Conservation (phyloP, 2,113 vertebrate species). For the Clarias gariepinus region DNA sequence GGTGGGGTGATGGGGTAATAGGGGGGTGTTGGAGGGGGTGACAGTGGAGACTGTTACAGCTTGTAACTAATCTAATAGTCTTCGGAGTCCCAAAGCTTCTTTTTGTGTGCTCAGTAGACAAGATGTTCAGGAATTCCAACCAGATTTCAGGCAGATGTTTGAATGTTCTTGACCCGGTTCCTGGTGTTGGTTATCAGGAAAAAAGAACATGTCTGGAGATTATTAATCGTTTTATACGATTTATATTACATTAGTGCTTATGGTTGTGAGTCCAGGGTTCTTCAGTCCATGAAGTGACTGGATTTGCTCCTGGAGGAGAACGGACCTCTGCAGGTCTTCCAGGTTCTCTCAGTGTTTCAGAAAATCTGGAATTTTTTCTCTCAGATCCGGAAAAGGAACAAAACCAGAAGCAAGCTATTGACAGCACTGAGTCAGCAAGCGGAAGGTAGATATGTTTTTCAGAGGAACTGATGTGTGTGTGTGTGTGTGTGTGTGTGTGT, state of each 20-base stretch:
- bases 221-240: not conserved
- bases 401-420: not conserved
- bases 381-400: not conserved
- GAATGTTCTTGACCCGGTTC: not conserved
- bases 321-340: not conserved
- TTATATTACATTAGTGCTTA: not conserved
- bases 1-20: not conserved
- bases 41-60: constrained; percentile 55
- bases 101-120: not conserved
- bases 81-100: constrained; percentile 40
- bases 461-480: not conserved
- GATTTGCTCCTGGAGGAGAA: not conserved
- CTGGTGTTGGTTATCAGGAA: not conserved
- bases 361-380: not conserved
- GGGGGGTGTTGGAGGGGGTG: not conserved
- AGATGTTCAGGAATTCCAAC: not conserved
- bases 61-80: constrained; percentile 59
- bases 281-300: not conserved
- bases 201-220: not conserved
- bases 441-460: not conserved
- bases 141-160: not conserved
- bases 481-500: not conserved
- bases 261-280: not conserved
- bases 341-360: not conserved
- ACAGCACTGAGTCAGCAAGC: not conserved